Evolutionary conservation across 1,140 invertebrate genomes (phyloP).

Genomic region (Yoshiicerus persimilis): DNA sequence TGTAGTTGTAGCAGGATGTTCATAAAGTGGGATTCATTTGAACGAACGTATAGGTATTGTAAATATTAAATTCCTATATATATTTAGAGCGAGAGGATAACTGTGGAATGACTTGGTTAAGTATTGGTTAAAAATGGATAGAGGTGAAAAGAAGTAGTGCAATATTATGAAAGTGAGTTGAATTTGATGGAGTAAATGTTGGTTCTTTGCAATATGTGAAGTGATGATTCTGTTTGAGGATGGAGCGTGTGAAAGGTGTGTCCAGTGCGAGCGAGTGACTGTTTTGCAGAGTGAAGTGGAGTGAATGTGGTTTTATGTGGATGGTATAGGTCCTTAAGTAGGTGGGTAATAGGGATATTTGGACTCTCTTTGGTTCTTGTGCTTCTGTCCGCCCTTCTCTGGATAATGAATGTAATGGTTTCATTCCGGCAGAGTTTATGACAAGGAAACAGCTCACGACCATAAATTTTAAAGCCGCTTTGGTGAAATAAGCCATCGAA

Average conservation of each 20-base stretch:
- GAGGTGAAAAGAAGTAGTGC: too few species aligned
- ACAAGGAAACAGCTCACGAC: conserved; percentile 38
- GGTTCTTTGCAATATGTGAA: not conserved
- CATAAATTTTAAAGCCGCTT: conserved; percentile 44
- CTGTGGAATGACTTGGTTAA: too few species aligned
- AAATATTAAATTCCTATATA: too few species aligned
- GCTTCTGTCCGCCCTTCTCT: conserved; percentile 15
- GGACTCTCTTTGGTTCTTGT: not conserved
- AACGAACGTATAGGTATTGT: too few species aligned
- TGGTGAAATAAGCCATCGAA: conserved; percentile 41
- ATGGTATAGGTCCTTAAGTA: not conserved
- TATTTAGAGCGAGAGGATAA: too few species aligned
- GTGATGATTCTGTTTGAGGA: not conserved
- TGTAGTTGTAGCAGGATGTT: too few species aligned
- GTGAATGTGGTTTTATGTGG: not conserved
- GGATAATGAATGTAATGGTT: conserved; percentile 39
- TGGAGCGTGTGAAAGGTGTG: not conserved
- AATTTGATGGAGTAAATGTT: too few species aligned
- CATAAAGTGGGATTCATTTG: too few species aligned
- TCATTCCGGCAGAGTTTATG: conserved; percentile 45
- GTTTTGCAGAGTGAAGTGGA: not conserved
- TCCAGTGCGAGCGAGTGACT: not conserved
- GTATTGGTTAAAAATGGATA: too few species aligned
- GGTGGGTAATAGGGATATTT: not conserved
- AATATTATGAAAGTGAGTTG: too few species aligned